Evolutionary conservation across 2,888 invertebrate species (phyloP).

Genomic region (Meiosimyza decipiens): DNA sequence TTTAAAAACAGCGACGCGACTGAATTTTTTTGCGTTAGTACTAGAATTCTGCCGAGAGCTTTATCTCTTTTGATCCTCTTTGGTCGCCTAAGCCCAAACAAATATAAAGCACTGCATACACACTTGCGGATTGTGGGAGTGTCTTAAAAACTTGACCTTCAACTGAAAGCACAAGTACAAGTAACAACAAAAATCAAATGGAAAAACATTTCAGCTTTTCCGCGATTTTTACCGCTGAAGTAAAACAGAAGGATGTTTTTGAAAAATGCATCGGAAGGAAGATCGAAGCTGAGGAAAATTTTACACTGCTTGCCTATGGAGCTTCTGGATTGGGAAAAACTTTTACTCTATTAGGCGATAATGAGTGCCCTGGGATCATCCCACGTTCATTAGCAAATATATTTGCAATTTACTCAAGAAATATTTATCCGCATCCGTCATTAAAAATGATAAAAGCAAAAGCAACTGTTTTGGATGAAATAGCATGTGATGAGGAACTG

Average conservation of each 20-base stretch:
- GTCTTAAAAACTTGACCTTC: slow-evolving; percentile 53
- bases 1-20: no score
- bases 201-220: slow-evolving; percentile 65
- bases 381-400: slow-evolving; percentile 71
- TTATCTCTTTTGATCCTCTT: no score
- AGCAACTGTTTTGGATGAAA: slow-evolving; percentile 62
- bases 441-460: slow-evolving; percentile 66
- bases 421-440: slow-evolving; percentile 58
- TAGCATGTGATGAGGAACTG: slow-evolving; percentile 58
- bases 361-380: slow-evolving; percentile 73
- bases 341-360: slow-evolving; percentile 78
- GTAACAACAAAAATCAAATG: slow-evolving; percentile 52
- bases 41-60: no score
- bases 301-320: slow-evolving; percentile 86
- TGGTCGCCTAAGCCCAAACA: no score
- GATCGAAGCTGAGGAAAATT: slow-evolving; percentile 75
- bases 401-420: slow-evolving; percentile 58
- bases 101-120: no score
- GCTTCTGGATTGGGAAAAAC: slow-evolving; percentile 92
- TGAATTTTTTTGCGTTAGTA: no score
- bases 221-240: slow-evolving; percentile 57
- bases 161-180: slow-evolving; percentile 50
- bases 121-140: slow-evolving; percentile 51
- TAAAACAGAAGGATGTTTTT: slow-evolving; percentile 59
- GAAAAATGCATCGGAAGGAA: slow-evolving; percentile 58